Evolutionary conservation across 2,888 invertebrate species (phyloP).

Genomic region (Stramonita haemastoma): DNA sequence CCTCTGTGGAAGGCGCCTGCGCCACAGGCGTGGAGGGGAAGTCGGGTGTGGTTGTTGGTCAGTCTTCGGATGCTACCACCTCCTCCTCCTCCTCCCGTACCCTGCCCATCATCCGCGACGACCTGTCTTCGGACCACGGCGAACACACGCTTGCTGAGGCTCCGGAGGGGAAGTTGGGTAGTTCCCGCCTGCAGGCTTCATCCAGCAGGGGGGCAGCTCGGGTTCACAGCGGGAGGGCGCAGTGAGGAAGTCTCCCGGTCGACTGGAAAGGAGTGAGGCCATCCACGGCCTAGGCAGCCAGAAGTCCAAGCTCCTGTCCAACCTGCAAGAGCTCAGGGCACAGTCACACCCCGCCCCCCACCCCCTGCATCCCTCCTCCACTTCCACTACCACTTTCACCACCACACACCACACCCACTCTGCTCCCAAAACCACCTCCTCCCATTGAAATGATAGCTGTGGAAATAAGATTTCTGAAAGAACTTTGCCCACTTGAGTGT

Average conservation of each 20-base stretch:
- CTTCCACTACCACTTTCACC: neutral
- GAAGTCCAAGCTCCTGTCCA: neutral
- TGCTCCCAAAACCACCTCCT: neutral
- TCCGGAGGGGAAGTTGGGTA: neutral
- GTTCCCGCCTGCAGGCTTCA: neutral
- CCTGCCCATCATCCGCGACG: neutral
- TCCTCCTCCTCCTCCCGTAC: neutral
- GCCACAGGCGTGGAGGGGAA: neutral
- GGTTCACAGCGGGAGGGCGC: neutral
- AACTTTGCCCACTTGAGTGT: no score
- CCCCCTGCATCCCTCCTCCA: no score
- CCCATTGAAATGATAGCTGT: neutral
- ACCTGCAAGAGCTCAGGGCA: neutral
- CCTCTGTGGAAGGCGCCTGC: neutral
- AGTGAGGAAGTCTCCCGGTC: neutral
- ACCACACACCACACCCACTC: neutral
- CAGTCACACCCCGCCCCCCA: neutral
- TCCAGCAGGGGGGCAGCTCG: neutral
- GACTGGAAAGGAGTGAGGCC: neutral
- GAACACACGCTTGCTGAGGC: neutral
- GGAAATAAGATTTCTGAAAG: no score
- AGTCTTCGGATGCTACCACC: neutral
- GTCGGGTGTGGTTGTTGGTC: neutral
- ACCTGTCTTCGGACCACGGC: neutral
- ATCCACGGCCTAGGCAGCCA: neutral